phyloP scores from a whole-genome alignment of 2,888 invertebrate species.

The Mamestra brassicae region DNA sequence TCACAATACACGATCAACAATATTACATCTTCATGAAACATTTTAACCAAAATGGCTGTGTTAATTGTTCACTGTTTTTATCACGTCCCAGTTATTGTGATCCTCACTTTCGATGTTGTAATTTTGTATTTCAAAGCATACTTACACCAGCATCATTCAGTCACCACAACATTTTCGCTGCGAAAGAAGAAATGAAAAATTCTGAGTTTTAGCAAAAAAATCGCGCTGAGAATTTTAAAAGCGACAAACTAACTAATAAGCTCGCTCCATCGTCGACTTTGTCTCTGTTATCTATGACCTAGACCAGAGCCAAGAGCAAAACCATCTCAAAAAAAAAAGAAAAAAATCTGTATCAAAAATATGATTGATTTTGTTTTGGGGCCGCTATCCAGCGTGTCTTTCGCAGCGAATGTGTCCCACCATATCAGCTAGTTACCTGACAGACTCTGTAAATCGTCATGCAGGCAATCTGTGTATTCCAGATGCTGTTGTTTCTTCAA shows the following conservation, averaged over 20 bases:
- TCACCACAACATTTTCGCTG: conserved; percentile 30
- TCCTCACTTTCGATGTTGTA: conserved; percentile 53
- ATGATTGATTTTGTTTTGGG: not conserved
- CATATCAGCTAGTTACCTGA: conserved; percentile 79
- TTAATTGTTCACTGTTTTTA: conserved; percentile 17
- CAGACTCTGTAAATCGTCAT: conserved; percentile 90
- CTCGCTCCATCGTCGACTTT: too few relatives aligned
- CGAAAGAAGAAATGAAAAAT: not conserved
- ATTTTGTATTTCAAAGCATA: not conserved
- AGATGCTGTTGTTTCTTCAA: conserved; percentile 99
- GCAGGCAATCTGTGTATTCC: conserved; percentile 91
- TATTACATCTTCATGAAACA: conserved; percentile 13
- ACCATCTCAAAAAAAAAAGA: too few relatives aligned
- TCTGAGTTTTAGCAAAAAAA: not conserved
- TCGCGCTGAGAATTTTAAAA: not conserved
- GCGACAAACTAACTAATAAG: not conserved
- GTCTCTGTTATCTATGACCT: too few relatives aligned
- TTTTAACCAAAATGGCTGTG: not conserved
- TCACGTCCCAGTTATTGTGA: conserved; percentile 44
- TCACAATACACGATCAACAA: not conserved
- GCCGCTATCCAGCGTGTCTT: not conserved
- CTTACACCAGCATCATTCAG: not conserved
- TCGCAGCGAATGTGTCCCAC: conserved; percentile 39
- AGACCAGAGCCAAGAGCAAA: too few relatives aligned
- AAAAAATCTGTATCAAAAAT: not conserved